Evolutionary conservation across 2,113 vertebrate species (phyloP).

Genomic region (Calidris pugnax): DNA sequence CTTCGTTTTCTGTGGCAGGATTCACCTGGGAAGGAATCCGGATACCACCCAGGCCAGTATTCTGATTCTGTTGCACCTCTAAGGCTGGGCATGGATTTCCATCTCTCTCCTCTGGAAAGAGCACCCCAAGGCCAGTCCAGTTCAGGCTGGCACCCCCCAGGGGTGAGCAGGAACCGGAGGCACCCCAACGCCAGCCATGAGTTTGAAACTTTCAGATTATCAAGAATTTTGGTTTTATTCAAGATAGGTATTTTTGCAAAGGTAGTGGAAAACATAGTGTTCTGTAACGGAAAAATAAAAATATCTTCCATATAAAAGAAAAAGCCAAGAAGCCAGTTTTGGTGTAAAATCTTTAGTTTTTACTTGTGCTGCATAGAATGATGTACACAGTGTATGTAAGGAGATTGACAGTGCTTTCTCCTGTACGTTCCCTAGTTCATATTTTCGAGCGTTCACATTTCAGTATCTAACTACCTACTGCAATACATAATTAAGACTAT

Average conservation of each 20-base stretch:
- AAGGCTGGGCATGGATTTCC: not conserved
- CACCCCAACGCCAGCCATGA: fast-evolving
- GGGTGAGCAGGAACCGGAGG: not conserved
- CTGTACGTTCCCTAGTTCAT: not conserved
- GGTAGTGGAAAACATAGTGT: not conserved
- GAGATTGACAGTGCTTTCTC: not conserved
- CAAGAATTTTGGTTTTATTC: not conserved
- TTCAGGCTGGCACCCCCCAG: not conserved
- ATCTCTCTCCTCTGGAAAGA: not conserved
- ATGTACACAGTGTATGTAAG: not conserved
- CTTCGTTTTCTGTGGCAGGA: not conserved
- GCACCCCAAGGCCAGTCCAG: not conserved
- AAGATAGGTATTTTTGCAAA: not conserved
- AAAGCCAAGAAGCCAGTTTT: not conserved
- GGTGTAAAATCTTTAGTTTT: not conserved
- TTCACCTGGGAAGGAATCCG: not conserved
- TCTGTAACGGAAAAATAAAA: not conserved
- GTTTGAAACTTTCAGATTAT: not conserved
- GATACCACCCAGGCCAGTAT: not conserved
- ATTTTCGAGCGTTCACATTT: not conserved
- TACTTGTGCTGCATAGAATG: not conserved
- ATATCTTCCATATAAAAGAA: not conserved
- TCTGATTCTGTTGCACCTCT: not conserved
- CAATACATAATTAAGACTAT: conserved; percentile 27
- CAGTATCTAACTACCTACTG: not conserved